A percentile compares a stretch with the other conserved stretches of the same genome.
Evolutionary conservation across 2,888 invertebrate species (phyloP).

Genomic region (Boloria selene): DNA sequence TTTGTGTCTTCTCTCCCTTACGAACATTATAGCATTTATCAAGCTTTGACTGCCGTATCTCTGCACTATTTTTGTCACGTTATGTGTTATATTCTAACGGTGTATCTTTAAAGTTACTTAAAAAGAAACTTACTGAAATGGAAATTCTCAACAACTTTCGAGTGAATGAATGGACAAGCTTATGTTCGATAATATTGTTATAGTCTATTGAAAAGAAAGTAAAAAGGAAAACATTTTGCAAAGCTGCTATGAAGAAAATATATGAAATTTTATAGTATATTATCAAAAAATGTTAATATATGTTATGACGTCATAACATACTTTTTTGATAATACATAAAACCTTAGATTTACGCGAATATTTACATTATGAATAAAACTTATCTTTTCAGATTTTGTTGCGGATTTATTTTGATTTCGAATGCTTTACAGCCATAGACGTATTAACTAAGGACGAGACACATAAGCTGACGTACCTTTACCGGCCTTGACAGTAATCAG

Average conservation of each 20-base stretch:
- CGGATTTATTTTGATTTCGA: too few species aligned
- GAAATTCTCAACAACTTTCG: slow-evolving; percentile 16
- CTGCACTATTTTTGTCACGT: slow-evolving; percentile 17
- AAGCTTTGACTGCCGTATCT: slow-evolving; percentile 7
- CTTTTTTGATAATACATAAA: too few species aligned
- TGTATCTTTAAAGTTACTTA: slow-evolving; percentile 12
- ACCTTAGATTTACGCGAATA: too few species aligned
- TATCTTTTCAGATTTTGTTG: too few species aligned
- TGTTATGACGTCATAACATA: neutral
- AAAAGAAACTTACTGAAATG: slow-evolving; percentile 17
- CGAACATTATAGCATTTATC: slow-evolving; percentile 6
- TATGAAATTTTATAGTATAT: neutral
- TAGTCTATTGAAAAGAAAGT: slow-evolving; percentile 19
- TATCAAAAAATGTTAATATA: too few species aligned
- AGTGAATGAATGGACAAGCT: slow-evolving; percentile 19
- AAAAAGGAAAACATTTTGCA: slow-evolving; percentile 13
- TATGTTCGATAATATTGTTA: slow-evolving; percentile 19
- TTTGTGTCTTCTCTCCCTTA: slow-evolving; percentile 1
- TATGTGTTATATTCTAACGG: neutral
- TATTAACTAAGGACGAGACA: too few species aligned
- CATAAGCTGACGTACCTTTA: too few species aligned
- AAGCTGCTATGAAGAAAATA: neutral
- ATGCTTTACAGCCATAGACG: too few species aligned
- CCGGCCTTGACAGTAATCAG: too few species aligned
- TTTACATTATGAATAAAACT: too few species aligned